A percentile compares a stretch with the other conserved stretches of the same genome.
These are phyloP conservation scores for Chironomus tepperi DNA, from an alignment of 1,140 invertebrate genomes.

Conservation along the genomic window DNA sequence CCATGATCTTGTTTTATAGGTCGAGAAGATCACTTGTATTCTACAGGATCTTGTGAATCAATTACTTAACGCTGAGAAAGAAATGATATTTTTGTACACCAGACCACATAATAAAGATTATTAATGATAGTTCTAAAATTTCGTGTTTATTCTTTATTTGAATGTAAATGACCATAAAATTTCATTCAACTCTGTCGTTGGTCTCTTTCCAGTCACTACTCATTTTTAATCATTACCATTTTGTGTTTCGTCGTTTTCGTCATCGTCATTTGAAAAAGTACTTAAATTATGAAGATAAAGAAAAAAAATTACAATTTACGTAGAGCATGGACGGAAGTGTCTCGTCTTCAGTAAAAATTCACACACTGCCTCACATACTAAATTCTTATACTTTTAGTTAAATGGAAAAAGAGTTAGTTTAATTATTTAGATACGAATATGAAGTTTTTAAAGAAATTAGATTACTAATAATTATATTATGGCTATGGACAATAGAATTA, in stretches of 20 bases:
- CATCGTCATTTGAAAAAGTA: not conserved
- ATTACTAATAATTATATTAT: slow-evolving; percentile 20
- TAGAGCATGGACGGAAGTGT: not conserved
- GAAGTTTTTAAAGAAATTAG: slow-evolving; percentile 1
- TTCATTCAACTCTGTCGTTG: not conserved
- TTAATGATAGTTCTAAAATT: slow-evolving; percentile 12
- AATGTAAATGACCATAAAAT: slow-evolving; percentile 22
- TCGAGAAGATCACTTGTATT: too few species aligned
- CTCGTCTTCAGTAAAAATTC: slow-evolving; percentile 17
- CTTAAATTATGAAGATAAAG: not conserved
- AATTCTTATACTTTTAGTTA: not conserved
- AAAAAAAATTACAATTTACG: not conserved
- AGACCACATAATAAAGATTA: slow-evolving; percentile 11
- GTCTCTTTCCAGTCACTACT: not conserved
- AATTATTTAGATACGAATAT: not conserved
- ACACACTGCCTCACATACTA: not conserved
- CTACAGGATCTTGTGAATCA: too few species aligned
- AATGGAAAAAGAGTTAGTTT: not conserved
- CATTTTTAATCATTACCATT: not conserved
- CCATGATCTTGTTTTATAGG: too few species aligned
- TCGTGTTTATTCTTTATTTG: not conserved
- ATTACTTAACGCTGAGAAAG: too few species aligned
- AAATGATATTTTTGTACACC: too few species aligned
- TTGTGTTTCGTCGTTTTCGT: not conserved
- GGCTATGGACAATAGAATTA: not conserved